Conservation (phyloP, 1,140 invertebrate genomes). For the Euschistus heros region DNA sequence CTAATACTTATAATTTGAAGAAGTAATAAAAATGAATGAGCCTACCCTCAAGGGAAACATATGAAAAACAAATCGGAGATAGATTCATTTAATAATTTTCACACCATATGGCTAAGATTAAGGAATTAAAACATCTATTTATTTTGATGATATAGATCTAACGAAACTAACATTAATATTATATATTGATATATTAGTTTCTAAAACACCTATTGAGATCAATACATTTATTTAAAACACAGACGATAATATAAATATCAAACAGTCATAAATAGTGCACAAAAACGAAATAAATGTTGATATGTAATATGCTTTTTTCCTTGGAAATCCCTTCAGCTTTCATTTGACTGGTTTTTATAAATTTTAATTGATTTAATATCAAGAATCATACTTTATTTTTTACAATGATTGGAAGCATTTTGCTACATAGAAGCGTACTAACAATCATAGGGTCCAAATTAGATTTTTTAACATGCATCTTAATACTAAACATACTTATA, state of each 20-base stretch:
- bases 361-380: constrained; percentile 4
- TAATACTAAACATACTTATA: not conserved
- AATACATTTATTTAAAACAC: constrained; percentile 23
- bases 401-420: constrained; percentile 10
- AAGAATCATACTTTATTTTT: constrained; percentile 8
- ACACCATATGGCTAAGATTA: constrained; percentile 9
- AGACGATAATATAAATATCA: constrained; percentile 18
- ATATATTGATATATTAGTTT: constrained; percentile 18
- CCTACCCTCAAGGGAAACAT: constrained; percentile 8
- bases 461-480: constrained; percentile 12
- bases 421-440: constrained; percentile 2
- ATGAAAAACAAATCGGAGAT: constrained; percentile 11
- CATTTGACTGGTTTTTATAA: not conserved
- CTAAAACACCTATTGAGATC: constrained; percentile 21
- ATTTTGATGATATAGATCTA: constrained; percentile 12
- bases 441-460: constrained; percentile 23
- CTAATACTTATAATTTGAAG: too few species aligned
- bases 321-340: constrained; percentile 26
- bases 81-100: constrained; percentile 8
- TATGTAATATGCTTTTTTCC: constrained; percentile 2
- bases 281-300: constrained; percentile 14
- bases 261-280: constrained; percentile 9
- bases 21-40: not conserved
- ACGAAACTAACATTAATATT: constrained; percentile 15
- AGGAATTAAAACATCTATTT: constrained; percentile 14